Evolutionary conservation across 2,888 invertebrate genomes (phyloP), one percentile per base, ranked within the genome.

Genomic region (Abrostola tripartita): DNA sequence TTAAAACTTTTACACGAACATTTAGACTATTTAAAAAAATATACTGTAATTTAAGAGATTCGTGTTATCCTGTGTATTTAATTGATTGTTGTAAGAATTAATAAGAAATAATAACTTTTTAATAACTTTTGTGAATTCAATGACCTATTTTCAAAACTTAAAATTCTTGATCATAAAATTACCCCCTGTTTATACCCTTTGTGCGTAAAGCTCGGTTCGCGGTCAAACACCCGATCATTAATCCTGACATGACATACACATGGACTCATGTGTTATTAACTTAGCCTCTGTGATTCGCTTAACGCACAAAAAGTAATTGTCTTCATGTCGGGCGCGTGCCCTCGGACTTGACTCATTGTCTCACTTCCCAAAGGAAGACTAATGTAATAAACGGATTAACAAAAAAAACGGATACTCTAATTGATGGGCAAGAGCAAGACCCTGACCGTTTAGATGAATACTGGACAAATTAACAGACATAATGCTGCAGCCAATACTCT

Each of bases 361-460:
- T 74, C 59, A 83, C 82, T 84, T 86, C 85, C 81, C 82, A 83
- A 82, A 87, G 85, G 85, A 89, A 85, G 83, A 86, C 85, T 90
- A 91, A 92, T 91, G 88, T 89, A 92, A 92, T 92, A 90, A 92
- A 85, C 88, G 86, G 85, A 82, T 80, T 82, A 87, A 86, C 88
- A 89, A 92, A 92, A 92, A 92, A 92, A 90, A 68, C 94, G 94
- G 93, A 94, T 90, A 92, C 88, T 87, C 86, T 93, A 92, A 94
- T 93, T 94, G 86, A 91, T 89, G 88, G 87, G 79, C 88, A 85
- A 84, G 88, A 87, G 86, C 89, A 86, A 88, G 92, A 83, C 88
- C 91, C 85, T 89, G 92, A 90, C 92, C 90, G 85, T 83, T 74
- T 67, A 78, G 79, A 83, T 81, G 79, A 79, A 79, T 81, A 79